phyloP scores from a whole-genome alignment of 1,140 invertebrate species.

The Metaphire vulgaris region DNA sequence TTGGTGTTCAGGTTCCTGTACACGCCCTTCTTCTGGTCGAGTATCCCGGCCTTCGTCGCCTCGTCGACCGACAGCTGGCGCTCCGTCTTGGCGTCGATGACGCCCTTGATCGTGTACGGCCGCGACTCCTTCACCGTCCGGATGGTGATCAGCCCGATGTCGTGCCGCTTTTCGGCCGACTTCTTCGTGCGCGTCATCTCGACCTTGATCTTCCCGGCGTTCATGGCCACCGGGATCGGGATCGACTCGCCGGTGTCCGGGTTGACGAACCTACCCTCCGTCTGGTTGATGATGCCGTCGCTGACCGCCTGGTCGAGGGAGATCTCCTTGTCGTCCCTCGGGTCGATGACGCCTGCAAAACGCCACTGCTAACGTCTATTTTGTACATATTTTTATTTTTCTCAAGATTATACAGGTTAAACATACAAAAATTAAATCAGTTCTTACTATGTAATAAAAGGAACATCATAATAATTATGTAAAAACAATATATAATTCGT shows the following conservation, averaged over 20 bases:
- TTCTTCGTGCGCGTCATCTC: constrained; percentile 27
- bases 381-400: too few relatives aligned
- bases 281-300: constrained; percentile 24
- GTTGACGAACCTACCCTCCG: constrained; percentile 23
- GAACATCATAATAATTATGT: too few relatives aligned
- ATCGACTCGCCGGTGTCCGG: constrained; percentile 14
- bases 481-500: too few relatives aligned
- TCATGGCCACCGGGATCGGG: constrained; percentile 31
- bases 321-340: constrained; percentile 24
- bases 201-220: constrained; percentile 29
- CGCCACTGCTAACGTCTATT: neutral
- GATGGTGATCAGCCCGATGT: constrained; percentile 30
- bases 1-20: constrained; percentile 18
- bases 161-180: constrained; percentile 25
- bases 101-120: constrained; percentile 26
- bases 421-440: too few relatives aligned
- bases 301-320: constrained; percentile 26
- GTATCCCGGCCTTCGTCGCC: constrained; percentile 18
- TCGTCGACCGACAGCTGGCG: constrained; percentile 22
- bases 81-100: constrained; percentile 24
- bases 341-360: constrained; percentile 27
- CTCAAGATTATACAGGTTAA: too few relatives aligned
- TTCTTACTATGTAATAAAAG: too few relatives aligned
- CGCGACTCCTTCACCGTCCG: constrained; percentile 21
- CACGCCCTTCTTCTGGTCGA: constrained; percentile 21